Evolutionary conservation across 1,140 invertebrate species (phyloP), one percentile per base, ranked within the genome.

Genomic region (Andricus grossulariae): DNA sequence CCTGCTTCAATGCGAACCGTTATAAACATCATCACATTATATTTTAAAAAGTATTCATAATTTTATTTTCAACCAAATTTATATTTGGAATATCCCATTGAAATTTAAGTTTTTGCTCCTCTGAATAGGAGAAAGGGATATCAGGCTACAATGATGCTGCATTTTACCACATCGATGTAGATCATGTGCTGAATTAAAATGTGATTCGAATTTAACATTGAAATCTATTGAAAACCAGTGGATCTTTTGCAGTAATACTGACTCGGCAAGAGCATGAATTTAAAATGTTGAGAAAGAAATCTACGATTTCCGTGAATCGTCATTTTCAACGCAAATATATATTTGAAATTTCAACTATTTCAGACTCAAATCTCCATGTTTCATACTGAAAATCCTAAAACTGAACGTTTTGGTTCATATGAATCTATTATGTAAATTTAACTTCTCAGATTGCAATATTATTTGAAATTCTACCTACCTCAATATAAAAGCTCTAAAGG

Each of bases 201-300:
- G 51, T 21, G 60, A 75, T 71, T 75, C 74, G 15, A 71, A 75
- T 39, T 50, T 50, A 75, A 57, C 52, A 70, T 75, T 60, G 39
- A 60, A 70, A 60, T 52, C 74, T 75, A 50, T 75, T 66, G 74
- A 50, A 51, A 51, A 32, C 49, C 39, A 32, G 18, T 66, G 32
- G 60, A 57, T 21, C 57, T 75, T 15, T 45, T 54, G 10, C 45
- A 71, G 55, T 72, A 74, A 19, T 7, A 21, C 73, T 54, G 75
- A 85, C 82, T 85, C 79, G 74, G 73, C 70, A 72, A 79, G 78
- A 83, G 81, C 79, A 83, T 85, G 82, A 85, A 85, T 85, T 85
- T 73, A 77, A 21, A 81, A 83, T 75, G 57, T 52, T 79, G 78
- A 76, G 75, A 71, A 81, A 76, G 71, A 78, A 81, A 71, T 77